phyloP scores from a whole-genome alignment of 2,113 vertebrate species.

The Charina bottae region DNA sequence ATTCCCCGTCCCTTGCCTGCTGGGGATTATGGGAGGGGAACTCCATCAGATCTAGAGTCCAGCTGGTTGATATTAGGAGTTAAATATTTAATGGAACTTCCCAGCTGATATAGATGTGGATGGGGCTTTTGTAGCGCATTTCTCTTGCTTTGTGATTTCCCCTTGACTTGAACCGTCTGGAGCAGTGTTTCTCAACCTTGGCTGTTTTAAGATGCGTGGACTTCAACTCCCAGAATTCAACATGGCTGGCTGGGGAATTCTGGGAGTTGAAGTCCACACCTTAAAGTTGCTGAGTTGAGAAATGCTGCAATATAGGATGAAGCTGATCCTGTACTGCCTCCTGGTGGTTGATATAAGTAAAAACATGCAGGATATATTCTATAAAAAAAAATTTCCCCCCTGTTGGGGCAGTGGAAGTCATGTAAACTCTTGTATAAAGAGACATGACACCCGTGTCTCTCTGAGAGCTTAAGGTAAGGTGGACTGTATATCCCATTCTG shows the following conservation, averaged over 20 bases:
- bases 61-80: neutral
- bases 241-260: neutral
- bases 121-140: neutral
- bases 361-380: no score
- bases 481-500: no score
- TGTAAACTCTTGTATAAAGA: no score
- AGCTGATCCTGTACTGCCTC: no score
- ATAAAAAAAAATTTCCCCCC: no score
- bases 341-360: no score
- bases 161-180: neutral
- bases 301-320: no score
- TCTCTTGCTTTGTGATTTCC: neutral
- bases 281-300: no score
- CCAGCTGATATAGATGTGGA: neutral
- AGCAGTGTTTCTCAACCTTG: neutral
- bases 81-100: neutral
- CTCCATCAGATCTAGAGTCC: neutral
- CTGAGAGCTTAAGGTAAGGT: no score
- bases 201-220: neutral
- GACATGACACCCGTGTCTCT: no score
- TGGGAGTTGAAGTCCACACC: neutral
- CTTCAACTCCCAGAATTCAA: neutral
- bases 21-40: neutral
- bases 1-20: neutral
- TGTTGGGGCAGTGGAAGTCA: no score